Base-by-base conservation (phyloP, 2,113 vertebrate species). In the Vulpes lagopus region DNA sequence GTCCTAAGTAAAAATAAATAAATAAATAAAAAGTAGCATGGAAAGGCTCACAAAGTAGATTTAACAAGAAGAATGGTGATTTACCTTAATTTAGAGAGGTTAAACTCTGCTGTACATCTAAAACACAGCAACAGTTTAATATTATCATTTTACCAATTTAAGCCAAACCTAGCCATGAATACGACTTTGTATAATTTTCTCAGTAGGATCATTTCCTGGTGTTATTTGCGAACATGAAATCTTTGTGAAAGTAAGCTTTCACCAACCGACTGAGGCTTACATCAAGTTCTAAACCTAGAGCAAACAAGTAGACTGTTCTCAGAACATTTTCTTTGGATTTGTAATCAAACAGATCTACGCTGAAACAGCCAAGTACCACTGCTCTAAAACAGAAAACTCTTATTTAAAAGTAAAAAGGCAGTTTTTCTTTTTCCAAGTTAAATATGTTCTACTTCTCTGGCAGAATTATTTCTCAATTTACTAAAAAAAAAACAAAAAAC, bases 251-350 rank as follows among this genome's bases (percentile, higher is more conserved):
- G 96, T 97, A 38, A 85, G 76, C 96, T 55, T 98, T 98, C 71
- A 95, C 92, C 30, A 96, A n/a, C 8, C 22, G 3, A 96, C 80
- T 57, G 25, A 97, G 16, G 85, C 96, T 97, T 95, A 98, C 91
- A 93, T 96, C 87, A 96, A 96, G 78, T 87, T 55, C 38, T 96
- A 98, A 98, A 96, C 64, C 89, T 57, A 96, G 30, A 92, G 57
- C 83, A 98, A 98, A 97, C 62, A 97, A 96, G 81, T 87, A 85
- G 88, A 82, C 90, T 92, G 95, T 84, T 96, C 95, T 96, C 95
- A 94, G 97, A 97, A 94, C 96, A 97, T 98, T 98, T 93, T 98
- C 89, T 95, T 98, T 95, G 98, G 81, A 95, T 98, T 98, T 98
- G 83, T 96, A 97, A 96, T 97, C 93, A 97, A 96, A 96, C 35